Evolutionary conservation across 2,888 invertebrate genomes (phyloP).

Genomic region (Minunthozetes semirufus): DNA sequence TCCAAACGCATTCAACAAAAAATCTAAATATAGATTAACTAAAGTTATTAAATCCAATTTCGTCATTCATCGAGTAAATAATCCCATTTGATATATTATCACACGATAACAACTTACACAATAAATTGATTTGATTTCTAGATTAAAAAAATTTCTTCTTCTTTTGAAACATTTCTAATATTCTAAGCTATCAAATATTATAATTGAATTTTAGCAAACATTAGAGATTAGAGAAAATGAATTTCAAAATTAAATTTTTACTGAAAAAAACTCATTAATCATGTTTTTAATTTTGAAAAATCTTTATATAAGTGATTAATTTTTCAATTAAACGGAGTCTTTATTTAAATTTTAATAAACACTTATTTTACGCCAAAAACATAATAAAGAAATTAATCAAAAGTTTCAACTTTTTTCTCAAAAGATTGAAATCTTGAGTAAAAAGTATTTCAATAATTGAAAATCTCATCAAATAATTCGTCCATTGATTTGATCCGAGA

Average conservation of each 20-base stretch:
- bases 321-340: background rate
- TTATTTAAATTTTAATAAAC: background rate
- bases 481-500: no score
- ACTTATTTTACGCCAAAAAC: no score
- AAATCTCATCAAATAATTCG: no score
- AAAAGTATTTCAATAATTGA: no score
- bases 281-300: background rate
- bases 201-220: no score
- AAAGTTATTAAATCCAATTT: background rate
- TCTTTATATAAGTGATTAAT: background rate
- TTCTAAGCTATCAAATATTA: no score
- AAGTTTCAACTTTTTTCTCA: no score
- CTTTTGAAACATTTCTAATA: no score
- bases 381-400: no score
- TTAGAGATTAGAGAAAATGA: background rate
- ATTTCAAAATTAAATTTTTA: background rate
- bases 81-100: no score
- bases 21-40: background rate
- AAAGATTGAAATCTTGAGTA: no score
- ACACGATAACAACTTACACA: background rate
- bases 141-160: background rate
- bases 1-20: background rate
- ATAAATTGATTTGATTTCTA: background rate
- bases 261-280: background rate
- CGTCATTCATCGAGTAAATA: background rate